Conservation (phyloP, 2,113 vertebrate genomes). For the Zeus faber region DNA sequence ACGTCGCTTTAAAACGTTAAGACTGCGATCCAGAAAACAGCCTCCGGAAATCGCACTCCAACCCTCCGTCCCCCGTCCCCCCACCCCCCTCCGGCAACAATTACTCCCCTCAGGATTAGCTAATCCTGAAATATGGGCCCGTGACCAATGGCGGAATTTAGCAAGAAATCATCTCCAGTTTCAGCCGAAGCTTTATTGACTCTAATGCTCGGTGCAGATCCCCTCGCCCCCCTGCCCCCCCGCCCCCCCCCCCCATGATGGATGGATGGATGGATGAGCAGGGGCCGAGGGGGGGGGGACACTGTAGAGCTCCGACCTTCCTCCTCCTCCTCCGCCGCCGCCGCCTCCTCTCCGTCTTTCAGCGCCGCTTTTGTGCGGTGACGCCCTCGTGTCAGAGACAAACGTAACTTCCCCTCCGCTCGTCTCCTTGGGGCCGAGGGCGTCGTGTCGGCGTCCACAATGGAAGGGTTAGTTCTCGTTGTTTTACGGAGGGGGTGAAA, state of each 20-base stretch:
- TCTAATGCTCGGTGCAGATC: slow-evolving; percentile 85
- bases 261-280: background rate
- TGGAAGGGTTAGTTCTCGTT: slow-evolving; percentile 54
- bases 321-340: background rate
- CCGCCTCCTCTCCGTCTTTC: slow-evolving; percentile 76
- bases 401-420: slow-evolving; percentile 76
- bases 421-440: slow-evolving; percentile 70
- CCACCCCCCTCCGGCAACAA: slow-evolving; percentile 42
- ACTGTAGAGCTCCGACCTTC: background rate
- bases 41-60: slow-evolving; percentile 8
- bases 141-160: slow-evolving; percentile 99
- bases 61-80: background rate
- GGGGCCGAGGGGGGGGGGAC: background rate
- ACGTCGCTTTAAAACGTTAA: slow-evolving; percentile 45
- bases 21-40: slow-evolving; percentile 35
- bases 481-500: slow-evolving; percentile 53
- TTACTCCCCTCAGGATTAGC: slow-evolving; percentile 62
- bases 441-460: slow-evolving; percentile 58
- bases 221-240: slow-evolving; percentile 76
- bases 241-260: too few species aligned
- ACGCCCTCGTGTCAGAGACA: slow-evolving; percentile 83
- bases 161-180: slow-evolving; percentile 99
- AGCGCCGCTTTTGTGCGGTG: slow-evolving; percentile 79
- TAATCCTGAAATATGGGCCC: slow-evolving; percentile 82
- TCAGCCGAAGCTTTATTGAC: slow-evolving; percentile 84